Percentiles rank a stretch among this genome's conserved stretches.
These are phyloP conservation scores for Pollachius pollachius DNA, from an alignment of 2,113 vertebrate species.

Conservation along the genomic window DNA sequence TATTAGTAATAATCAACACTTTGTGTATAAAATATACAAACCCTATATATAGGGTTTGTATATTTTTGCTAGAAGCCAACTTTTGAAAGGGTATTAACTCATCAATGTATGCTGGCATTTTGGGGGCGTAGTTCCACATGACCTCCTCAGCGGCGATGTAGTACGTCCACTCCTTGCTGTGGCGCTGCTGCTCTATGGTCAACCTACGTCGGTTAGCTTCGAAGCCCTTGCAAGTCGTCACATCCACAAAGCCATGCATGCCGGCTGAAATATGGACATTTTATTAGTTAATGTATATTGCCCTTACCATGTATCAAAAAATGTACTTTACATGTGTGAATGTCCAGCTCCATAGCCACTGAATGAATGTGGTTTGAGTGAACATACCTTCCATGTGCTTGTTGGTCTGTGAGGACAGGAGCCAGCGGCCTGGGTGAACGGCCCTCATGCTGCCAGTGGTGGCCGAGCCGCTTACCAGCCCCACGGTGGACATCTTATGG, in stretches of 20 bases:
- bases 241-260: conserved; percentile 80
- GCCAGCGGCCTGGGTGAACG: conserved; percentile 80
- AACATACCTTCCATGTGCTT: conserved; percentile 84
- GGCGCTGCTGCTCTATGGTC: conserved; percentile 65
- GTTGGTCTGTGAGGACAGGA: conserved; percentile 82
- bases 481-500: conserved; percentile 81
- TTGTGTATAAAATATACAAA: too few species aligned
- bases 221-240: conserved; percentile 75
- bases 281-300: neutral
- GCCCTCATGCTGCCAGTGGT: conserved; percentile 82
- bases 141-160: conserved; percentile 93
- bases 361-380: neutral
- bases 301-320: neutral
- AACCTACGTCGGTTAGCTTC: conserved; percentile 56
- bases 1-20: too few species aligned
- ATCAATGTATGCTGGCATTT: conserved; percentile 72
- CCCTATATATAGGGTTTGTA: too few species aligned
- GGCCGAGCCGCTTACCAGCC: conserved; percentile 81
- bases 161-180: conserved; percentile 83
- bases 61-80: neutral
- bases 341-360: conserved; percentile 2
- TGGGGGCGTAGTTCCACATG: conserved; percentile 87
- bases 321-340: neutral
- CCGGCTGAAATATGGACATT: conserved; percentile 68
- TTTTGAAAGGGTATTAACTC: conserved; percentile 65